Evolutionary conservation across 2,113 vertebrate species (phyloP), one percentile per base, ranked within the genome.

Genomic region (Apistogramma diplotaenia): DNA sequence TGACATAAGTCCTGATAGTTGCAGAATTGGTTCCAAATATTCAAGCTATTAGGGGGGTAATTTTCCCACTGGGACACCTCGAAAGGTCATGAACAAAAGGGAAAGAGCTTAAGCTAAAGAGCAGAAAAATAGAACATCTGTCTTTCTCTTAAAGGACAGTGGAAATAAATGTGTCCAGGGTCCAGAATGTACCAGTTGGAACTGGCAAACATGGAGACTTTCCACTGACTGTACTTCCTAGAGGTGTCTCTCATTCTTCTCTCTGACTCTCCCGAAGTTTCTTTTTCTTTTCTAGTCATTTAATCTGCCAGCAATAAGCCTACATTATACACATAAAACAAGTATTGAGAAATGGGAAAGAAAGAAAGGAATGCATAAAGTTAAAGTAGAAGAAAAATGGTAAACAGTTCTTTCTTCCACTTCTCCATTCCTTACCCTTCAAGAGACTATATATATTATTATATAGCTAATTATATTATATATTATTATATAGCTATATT

Each of bases 381-480:
- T 29, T 10, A 15, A 61, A 40, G 35, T 61, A 37, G 55, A 67
- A 51, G 67, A 21, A 57, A 43, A 75, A 62, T 55, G 82, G 82
- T 79, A 86, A 90, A 82, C 15, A 29, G 81, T 53, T 77, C 95
- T 96, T 96, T 96, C 95, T 96, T 93, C 88, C 85, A 86, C 91
- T 87, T 91, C 89, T 85, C 55, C 61, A 58, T 87, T 78, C 57
- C 86, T 93, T n/a, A n/a, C n/a, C n/a, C n/a, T n/a, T n/a, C n/a
- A n/a, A n/a, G n/a, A n/a, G n/a, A n/a, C n/a, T n/a, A n/a, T n/a
- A n/a, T n/a, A n/a, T n/a, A n/a, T n/a, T n/a, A n/a, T n/a, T n/a
- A n/a, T n/a, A n/a, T n/a, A n/a, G n/a, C n/a, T n/a, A n/a, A n/a
- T n/a, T n/a, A n/a, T n/a, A n/a, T n/a, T n/a, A n/a, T n/a, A n/a